A percentile compares a stretch with the other conserved stretches of the same genome.
phyloP scores from a whole-genome alignment of 2,113 vertebrate species.

The Sciurus niger region DNA sequence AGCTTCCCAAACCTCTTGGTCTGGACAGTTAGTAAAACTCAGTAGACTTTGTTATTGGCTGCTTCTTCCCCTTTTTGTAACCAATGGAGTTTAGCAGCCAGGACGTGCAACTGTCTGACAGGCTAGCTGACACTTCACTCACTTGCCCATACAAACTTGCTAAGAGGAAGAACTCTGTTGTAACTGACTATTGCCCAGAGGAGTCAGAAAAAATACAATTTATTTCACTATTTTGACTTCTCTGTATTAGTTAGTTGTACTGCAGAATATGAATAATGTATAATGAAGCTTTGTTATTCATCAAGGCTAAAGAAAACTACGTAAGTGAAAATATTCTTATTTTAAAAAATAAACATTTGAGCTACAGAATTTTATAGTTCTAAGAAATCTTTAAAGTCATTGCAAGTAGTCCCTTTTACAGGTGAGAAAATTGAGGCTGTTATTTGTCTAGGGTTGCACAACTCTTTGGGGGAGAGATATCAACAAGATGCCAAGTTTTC shows the following conservation, averaged over 20 bases:
- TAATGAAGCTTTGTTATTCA: not conserved
- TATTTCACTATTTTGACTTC: not conserved
- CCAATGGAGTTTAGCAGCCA: not conserved
- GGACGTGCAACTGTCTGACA: not conserved
- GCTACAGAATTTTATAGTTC: conserved; percentile 49
- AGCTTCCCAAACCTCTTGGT: not conserved
- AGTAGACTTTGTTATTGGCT: not conserved
- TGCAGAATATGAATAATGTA: not conserved
- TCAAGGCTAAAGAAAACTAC: conserved; percentile 1
- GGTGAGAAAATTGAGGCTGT: not conserved
- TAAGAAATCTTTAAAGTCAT: not conserved
- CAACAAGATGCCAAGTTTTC: conserved; percentile 30
- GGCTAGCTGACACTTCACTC: not conserved
- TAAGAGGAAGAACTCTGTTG: conserved; percentile 32
- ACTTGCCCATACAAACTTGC: not conserved
- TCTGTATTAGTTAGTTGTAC: not conserved
- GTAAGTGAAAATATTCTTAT: not conserved
- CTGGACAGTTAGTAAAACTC: not conserved
- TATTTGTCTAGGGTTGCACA: not conserved
- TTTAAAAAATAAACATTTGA: not conserved
- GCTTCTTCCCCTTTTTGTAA: not conserved
- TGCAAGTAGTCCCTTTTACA: conserved; percentile 13
- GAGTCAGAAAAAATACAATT: not conserved
- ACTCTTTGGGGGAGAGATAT: not conserved
- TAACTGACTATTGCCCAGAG: not conserved